A percentile compares a stretch with the other conserved stretches of the same genome.
Conservation (phyloP, 2,888 invertebrate species). For the Drosophila monieri region DNA sequence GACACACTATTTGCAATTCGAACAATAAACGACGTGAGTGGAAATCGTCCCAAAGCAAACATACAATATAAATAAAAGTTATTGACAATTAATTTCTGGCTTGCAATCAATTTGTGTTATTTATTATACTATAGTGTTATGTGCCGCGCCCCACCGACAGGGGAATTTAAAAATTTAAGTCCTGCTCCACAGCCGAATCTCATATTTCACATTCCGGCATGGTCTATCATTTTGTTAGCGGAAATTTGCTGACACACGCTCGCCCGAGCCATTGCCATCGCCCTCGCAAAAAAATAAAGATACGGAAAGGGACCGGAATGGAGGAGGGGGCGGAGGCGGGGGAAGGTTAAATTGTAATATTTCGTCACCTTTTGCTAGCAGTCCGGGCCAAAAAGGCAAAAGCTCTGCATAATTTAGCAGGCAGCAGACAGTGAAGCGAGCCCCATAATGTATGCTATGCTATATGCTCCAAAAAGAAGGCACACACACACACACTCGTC, state of each 20-base stretch:
- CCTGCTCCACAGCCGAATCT: conserved; percentile 11
- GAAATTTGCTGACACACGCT: conserved; percentile 66
- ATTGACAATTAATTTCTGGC: conserved; percentile 53
- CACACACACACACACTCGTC: conserved; percentile 17
- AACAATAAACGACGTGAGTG: conserved; percentile 26
- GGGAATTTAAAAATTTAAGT: conserved; percentile 56
- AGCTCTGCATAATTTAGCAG: conserved; percentile 76
- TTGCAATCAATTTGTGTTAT: conserved; percentile 58
- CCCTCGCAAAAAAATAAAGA: background rate
- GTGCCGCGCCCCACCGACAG: background rate
- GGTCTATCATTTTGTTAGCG: conserved; percentile 67
- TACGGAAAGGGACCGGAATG: background rate
- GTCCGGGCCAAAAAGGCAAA: conserved; percentile 50
- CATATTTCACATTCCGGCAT: conserved; percentile 40
- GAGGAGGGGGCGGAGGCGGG: conserved; percentile 42
- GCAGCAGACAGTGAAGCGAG: conserved; percentile 50
- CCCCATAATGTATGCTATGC: conserved; percentile 65
- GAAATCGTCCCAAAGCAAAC: conserved; percentile 18
- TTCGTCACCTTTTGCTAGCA: conserved; percentile 69
- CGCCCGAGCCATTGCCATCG: background rate
- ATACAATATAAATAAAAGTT: conserved; percentile 24
- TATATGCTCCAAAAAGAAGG: conserved; percentile 15
- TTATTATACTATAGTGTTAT: conserved; percentile 28
- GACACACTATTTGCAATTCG: conserved; percentile 27
- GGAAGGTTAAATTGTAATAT: conserved; percentile 76